Evolutionary conservation across 2,888 invertebrate genomes (phyloP).

Genomic region (Dicranocentrus wangi): DNA sequence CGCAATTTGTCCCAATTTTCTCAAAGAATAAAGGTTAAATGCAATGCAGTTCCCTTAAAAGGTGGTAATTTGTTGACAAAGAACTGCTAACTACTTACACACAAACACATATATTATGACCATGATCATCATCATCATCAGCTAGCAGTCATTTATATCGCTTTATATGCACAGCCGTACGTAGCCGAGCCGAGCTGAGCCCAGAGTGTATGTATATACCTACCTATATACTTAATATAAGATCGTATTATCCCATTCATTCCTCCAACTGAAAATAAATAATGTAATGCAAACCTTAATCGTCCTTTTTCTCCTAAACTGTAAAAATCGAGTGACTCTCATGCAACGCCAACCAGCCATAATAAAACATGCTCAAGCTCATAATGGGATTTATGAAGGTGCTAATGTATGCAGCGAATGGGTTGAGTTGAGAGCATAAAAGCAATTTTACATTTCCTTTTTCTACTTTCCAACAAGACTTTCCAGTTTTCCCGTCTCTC

Average conservation of each 20-base stretch:
- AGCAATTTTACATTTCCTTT: constrained; percentile 37
- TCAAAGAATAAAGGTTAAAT: constrained; percentile 50
- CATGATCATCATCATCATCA: constrained; percentile 5
- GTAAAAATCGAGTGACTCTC: constrained; percentile 12
- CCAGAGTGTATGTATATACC: too few species aligned
- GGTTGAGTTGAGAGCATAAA: constrained; percentile 22
- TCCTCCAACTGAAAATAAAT: not conserved
- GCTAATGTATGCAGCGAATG: constrained; percentile 56
- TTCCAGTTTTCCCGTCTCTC: constrained; percentile 52
- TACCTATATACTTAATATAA: too few species aligned
- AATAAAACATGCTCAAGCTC: constrained; percentile 6
- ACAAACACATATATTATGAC: constrained; percentile 12
- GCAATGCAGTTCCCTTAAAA: constrained; percentile 50
- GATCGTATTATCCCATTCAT: too few species aligned
- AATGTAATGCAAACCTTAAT: constrained; percentile 12
- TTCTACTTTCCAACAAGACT: constrained; percentile 59
- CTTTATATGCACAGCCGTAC: too few species aligned
- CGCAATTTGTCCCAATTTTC: constrained; percentile 55
- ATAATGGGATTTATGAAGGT: constrained; percentile 56
- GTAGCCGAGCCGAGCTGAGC: too few species aligned
- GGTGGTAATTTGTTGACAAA: constrained; percentile 64
- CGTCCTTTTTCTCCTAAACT: not conserved
- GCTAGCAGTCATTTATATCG: constrained; percentile 1
- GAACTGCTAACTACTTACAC: constrained; percentile 54
- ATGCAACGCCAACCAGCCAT: not conserved